Evolutionary conservation across 1,140 invertebrate species (phyloP), one percentile per base, ranked within the genome.

Genomic region (Lerema accius): DNA sequence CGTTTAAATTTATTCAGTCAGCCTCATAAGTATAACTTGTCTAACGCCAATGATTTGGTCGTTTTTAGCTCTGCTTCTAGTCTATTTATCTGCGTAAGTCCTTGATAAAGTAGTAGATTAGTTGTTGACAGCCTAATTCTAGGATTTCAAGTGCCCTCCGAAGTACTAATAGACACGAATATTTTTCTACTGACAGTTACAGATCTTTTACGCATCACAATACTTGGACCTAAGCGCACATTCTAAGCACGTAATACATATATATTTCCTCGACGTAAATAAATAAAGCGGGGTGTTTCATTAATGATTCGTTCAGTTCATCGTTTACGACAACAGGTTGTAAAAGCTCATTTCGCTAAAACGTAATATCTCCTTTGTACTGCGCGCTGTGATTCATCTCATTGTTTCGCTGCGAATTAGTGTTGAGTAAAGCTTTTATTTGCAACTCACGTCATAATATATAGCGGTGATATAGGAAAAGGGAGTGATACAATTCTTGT

Each of bases 401-500:
- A 50, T 50, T 50, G 48, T 50, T 50, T 50, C 15, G 28, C 23
- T 32, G 46, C 48, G 26, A 50, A 37, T 50, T 35, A 49, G 46
- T 50, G 48, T 50, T 15, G 26, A 28, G 13, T 32, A 50, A 16
- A 50, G 28, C 48, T 50, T 50, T 16, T 50, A 50, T 50, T 50
- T 37, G 13, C 28, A 50, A 35, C 48, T 48, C 26, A 48, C 23
- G 13, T 50, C 32, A 50, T 49, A 32, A 28, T 49, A 37, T 26
- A 14, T 32, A 11, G 23, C 11, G 11, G 14, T 15, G 9, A 42
- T 37, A 37, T 32, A 32, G 28, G 23, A 7, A 37, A 11, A 11
- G n/a, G 4, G 2, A 11, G 35, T 37, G 10, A 2, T 37, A 11
- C 35, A 11, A 32, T 32, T 32, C 35, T 37, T 37, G 10, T 37